Conservation (phyloP, 2,888 invertebrate species). For the Pyrocoelia pectoralis region DNA sequence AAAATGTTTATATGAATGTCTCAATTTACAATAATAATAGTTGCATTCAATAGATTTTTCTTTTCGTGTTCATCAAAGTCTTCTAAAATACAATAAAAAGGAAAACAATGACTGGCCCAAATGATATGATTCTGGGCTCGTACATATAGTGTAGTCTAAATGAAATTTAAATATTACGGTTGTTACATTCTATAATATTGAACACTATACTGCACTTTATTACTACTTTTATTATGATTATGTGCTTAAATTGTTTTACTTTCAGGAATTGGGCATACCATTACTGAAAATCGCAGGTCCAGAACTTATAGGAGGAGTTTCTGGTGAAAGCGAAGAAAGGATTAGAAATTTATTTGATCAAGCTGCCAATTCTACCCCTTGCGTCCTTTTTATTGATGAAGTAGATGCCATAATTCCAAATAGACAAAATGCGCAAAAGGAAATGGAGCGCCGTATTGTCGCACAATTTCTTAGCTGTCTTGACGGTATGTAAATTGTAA, state of each 20-base stretch:
- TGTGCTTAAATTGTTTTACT: neutral
- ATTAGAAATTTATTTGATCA: constrained; percentile 91
- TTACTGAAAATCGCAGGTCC: constrained; percentile 89
- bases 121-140: no score
- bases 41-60: no score
- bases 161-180: no score
- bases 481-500: constrained; percentile 69
- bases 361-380: constrained; percentile 77
- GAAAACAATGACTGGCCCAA: no score
- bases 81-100: no score
- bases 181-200: no score
- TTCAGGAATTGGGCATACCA: constrained; percentile 81
- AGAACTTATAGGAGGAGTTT: constrained; percentile 92
- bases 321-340: constrained; percentile 94
- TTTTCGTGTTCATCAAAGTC: no score
- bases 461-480: constrained; percentile 89
- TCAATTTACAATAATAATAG: no score
- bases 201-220: no score
- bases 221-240: no score
- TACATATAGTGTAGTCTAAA: no score
- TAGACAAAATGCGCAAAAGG: constrained; percentile 87
- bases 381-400: constrained; percentile 94
- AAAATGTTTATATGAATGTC: no score
- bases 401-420: constrained; percentile 96
- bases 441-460: constrained; percentile 96